Conservation (phyloP, 2,888 invertebrate genomes). For the Pseudanteris insignis region DNA sequence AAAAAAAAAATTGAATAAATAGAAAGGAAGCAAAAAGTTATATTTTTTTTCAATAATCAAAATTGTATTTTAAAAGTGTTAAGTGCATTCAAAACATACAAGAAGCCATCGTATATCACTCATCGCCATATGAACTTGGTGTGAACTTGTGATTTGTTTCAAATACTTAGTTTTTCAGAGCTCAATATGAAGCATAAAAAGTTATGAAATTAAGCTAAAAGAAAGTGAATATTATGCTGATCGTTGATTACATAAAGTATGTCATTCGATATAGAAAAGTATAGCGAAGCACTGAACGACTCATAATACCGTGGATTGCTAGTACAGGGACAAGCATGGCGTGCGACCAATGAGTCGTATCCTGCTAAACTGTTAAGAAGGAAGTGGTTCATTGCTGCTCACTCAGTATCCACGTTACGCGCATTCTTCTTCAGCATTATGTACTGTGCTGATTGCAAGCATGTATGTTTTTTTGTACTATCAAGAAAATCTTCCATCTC, state of each 20-base stretch:
- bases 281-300: conserved; percentile 48
- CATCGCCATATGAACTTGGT: too few relatives aligned
- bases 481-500: background rate
- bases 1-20: too few relatives aligned
- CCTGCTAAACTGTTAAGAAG: conserved; percentile 68
- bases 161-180: too few relatives aligned
- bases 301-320: conserved; percentile 61
- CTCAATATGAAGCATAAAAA: too few relatives aligned
- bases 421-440: conserved; percentile 30
- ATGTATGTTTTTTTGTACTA: conserved; percentile 29
- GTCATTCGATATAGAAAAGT: conserved; percentile 42
- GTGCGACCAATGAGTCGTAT: conserved; percentile 66
- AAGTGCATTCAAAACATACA: too few relatives aligned
- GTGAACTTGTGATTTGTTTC: too few relatives aligned
- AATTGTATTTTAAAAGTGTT: too few relatives aligned
- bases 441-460: conserved; percentile 20
- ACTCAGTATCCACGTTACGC: conserved; percentile 48
- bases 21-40: too few relatives aligned
- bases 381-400: conserved; percentile 67
- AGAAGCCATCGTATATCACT: too few relatives aligned
- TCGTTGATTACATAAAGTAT: conserved; percentile 32
- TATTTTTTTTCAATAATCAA: too few relatives aligned
- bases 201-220: too few relatives aligned
- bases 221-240: background rate
- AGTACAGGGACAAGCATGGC: conserved; percentile 57